phyloP scores from a whole-genome alignment of 2,888 invertebrate species.

The Trichogramma evanescens region DNA sequence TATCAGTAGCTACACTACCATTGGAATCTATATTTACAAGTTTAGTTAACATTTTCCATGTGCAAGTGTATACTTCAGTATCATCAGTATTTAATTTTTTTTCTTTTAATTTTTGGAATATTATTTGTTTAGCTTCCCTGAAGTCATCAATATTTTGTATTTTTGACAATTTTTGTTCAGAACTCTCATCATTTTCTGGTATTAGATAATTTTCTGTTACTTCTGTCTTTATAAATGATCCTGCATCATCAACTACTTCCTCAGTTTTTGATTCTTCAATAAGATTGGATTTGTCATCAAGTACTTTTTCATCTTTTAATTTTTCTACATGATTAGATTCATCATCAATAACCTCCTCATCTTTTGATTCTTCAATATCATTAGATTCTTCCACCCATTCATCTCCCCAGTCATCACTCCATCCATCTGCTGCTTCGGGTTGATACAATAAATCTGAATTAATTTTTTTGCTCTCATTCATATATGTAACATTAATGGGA shows the following conservation, averaged over 20 bases:
- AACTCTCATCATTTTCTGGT: conserved; percentile 32
- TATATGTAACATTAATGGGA: not conserved
- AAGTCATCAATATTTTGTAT: conserved; percentile 31
- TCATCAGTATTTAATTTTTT: conserved; percentile 24
- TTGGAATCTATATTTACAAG: conserved; percentile 23
- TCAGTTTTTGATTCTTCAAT: not conserved
- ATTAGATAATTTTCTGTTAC: conserved; percentile 18
- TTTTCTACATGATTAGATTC: not conserved
- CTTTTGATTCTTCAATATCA: not conserved
- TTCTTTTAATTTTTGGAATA: conserved; percentile 30
- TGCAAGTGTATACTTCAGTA: conserved; percentile 31
- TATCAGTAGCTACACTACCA: conserved; percentile 24
- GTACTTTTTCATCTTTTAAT: not conserved
- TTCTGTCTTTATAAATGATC: too few relatives aligned
- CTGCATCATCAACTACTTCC: not conserved
- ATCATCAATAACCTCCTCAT: conserved; percentile 16
- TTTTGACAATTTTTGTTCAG: conserved; percentile 27
- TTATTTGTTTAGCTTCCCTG: conserved; percentile 29
- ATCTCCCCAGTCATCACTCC: conserved; percentile 16
- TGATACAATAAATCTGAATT: conserved; percentile 3
- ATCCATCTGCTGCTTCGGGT: conserved; percentile 9
- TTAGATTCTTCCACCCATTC: conserved; percentile 12
- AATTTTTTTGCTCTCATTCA: not conserved
- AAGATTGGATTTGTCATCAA: conserved; percentile 4
- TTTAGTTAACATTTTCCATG: conserved; percentile 29